Percentiles rank a stretch among this genome's conserved stretches.
These are phyloP conservation scores for Macaca nemestrina DNA, from an alignment of 2,113 vertebrate genomes.

Conservation along the genomic window DNA sequence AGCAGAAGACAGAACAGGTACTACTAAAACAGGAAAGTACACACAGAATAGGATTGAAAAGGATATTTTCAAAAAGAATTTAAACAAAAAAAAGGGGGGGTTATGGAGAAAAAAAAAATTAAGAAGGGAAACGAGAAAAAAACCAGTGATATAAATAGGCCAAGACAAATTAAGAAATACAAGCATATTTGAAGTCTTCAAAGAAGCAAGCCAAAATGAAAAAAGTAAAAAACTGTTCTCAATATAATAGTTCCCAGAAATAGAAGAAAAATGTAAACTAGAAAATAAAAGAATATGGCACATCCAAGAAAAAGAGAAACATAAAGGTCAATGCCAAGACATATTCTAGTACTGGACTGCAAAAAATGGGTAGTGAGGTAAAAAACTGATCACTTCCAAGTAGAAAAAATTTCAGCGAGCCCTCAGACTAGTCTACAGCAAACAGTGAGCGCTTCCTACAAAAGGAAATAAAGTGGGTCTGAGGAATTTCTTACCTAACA, in stretches of 20 bases:
- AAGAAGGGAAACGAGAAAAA: not conserved
- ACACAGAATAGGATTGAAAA: not conserved
- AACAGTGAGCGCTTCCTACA: not conserved
- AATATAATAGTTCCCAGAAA: conserved; percentile 1
- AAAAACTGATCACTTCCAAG: not conserved
- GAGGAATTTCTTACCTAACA: not conserved
- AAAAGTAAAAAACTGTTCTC: not conserved
- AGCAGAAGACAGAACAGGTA: not conserved
- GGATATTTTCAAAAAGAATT: not conserved
- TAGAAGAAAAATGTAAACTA: not conserved
- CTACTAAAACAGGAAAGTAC: not conserved
- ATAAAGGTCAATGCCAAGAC: not conserved
- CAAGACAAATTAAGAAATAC: not conserved
- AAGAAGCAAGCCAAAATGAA: conserved; percentile 8
- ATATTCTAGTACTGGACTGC: not conserved
- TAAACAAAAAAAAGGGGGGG: not conserved
- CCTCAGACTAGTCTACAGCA: not conserved
- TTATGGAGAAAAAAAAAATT: not conserved
- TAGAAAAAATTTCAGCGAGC: not conserved
- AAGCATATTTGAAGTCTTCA: not conserved
- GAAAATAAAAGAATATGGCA: not conserved
- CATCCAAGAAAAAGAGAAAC: not conserved
- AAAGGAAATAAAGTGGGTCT: not conserved
- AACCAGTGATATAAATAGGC: not conserved
- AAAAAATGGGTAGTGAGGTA: not conserved